These are phyloP conservation scores for Catamblyrhynchus diadema DNA, from an alignment of 2,797 vertebrate species.

Conservation along the genomic window DNA sequence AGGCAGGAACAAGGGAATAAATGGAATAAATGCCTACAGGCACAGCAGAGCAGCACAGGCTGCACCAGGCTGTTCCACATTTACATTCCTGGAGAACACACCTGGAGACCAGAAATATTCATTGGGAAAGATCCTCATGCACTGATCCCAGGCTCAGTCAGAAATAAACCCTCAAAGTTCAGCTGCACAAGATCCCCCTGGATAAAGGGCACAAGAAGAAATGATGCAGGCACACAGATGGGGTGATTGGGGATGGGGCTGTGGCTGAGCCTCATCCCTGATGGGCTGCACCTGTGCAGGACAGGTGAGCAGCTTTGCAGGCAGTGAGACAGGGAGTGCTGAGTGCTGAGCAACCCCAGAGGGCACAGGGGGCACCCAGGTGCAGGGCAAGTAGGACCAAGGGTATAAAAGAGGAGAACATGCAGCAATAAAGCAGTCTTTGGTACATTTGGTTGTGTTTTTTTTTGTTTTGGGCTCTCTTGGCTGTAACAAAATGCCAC, in stretches of 20 bases:
- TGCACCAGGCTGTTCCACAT: background rate
- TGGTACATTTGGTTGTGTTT: background rate
- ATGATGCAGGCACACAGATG: background rate
- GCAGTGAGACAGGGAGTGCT: background rate
- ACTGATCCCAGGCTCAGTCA: no score
- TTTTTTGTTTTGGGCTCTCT: background rate
- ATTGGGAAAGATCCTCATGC: background rate
- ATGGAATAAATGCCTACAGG: background rate
- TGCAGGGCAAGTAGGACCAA: background rate
- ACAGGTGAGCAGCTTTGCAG: background rate
- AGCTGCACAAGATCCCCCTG: background rate
- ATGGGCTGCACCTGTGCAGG: background rate
- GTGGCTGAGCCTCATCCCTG: background rate
- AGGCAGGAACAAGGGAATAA: background rate
- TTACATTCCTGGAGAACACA: background rate
- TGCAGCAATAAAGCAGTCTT: background rate
- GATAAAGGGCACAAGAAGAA: background rate
- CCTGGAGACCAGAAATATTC: fast-evolving
- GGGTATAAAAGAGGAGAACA: background rate
- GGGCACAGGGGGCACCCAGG: background rate
- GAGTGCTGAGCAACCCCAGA: background rate
- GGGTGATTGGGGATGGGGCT: background rate
- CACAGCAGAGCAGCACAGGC: background rate
- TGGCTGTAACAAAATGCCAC: background rate
- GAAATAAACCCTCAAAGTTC: background rate